Evolutionary conservation across 2,888 invertebrate species (phyloP), one percentile per base, ranked within the genome.

Genomic region (Agrotis puta): DNA sequence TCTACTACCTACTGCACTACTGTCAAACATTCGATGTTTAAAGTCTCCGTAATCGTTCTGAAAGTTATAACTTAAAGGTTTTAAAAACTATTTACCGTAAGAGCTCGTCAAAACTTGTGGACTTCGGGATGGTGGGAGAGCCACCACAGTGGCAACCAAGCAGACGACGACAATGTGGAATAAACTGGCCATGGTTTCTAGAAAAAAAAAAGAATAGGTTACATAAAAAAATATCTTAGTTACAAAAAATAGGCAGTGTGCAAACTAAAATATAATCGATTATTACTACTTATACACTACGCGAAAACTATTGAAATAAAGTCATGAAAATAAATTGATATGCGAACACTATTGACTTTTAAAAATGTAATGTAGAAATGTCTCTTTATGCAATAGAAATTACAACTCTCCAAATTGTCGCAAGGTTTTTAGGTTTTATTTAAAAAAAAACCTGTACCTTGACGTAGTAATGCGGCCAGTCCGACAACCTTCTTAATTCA

Each of bases 171-270:
- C 24, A 39, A 78, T 57, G 43, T 58, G 5, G 4, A 68, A 4
- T 53, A 70, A 9, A n/a, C 50, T 56, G 47, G 64, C 47, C 80
- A 80, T 80, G 50, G 13, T 81, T 43, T 70, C 78, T 81, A 57
- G 0, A 70, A 74, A 53, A 13, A 59, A 64, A 16, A n/a, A 39
- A 24, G 0, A 50, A 58, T 7, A 24, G 18, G 2, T 51, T 51
- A 33, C 9, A 39, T 39, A 5, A 20, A 27, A 24, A 16, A 47
- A 53, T 22, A 9, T n/a, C n/a, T 2, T 9, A 47, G 6, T n/a
- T 3, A 7, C n/a, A 9, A 24, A 1, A 11, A 45, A 22, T n/a
- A 27, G 6, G 7, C 7, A 18, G 43, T 14, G 24, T 24, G 9
- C 20, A 18, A 53, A 18, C 53, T 18, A 54, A 54, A 11, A 7